Evolutionary conservation across 1,140 invertebrate species (phyloP).

Genomic region (Druon quercuslanigerum): DNA sequence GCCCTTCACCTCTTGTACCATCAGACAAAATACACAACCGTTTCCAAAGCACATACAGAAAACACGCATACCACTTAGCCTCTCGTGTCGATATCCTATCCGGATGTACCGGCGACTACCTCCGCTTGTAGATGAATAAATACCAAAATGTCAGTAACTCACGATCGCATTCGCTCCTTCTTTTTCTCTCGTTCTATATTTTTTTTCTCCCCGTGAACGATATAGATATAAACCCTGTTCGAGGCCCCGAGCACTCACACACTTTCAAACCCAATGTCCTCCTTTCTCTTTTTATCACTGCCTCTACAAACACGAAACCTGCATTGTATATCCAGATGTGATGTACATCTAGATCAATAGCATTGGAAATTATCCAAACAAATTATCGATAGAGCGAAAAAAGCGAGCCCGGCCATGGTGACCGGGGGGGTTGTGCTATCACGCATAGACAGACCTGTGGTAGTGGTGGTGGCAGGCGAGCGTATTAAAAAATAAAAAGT

Average conservation of each 20-base stretch:
- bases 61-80: slow-evolving; percentile 52
- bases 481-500: slow-evolving; percentile 78
- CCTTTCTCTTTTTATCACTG: slow-evolving; percentile 30
- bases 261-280: slow-evolving; percentile 31
- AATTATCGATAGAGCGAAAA: slow-evolving; percentile 75
- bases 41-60: slow-evolving; percentile 53
- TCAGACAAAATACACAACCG: slow-evolving; percentile 61
- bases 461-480: slow-evolving; percentile 60
- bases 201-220: slow-evolving; percentile 4
- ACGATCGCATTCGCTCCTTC: slow-evolving; percentile 61
- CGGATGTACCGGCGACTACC: slow-evolving; percentile 65
- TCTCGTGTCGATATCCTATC: slow-evolving; percentile 48
- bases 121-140: slow-evolving; percentile 68
- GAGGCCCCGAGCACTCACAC: slow-evolving; percentile 19
- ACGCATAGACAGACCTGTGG: slow-evolving; percentile 67
- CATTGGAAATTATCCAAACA: slow-evolving; percentile 77
- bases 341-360: slow-evolving; percentile 76
- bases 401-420: slow-evolving; percentile 62
- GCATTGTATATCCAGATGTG: slow-evolving; percentile 72
- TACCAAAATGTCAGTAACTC: slow-evolving; percentile 73
- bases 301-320: slow-evolving; percentile 48
- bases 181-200: slow-evolving; percentile 48
- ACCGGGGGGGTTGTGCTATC: slow-evolving; percentile 68
- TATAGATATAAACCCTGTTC: slow-evolving; percentile 48
- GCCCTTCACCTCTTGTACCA: slow-evolving; percentile 55